Evolutionary conservation across 2,113 vertebrate genomes (phyloP), one percentile per base, ranked within the genome.

Genomic region (Trichechus manatus): DNA sequence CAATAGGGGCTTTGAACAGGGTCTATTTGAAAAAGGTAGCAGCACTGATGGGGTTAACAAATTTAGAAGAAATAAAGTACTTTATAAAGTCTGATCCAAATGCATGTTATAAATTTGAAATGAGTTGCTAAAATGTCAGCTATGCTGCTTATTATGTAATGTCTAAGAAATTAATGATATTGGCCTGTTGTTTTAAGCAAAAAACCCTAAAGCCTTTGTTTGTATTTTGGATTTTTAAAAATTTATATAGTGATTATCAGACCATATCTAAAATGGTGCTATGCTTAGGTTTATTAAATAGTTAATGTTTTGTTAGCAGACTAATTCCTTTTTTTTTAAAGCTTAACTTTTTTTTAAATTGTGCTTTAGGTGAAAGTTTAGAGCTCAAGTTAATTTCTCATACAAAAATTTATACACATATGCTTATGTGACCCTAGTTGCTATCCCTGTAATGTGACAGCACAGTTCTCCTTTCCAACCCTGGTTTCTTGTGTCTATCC

Each of bases 21-120:
- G 25, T 36, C 31, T 42, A 97, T 94, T 93, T 82, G 9, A 82
- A n/a, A 85, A 92, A 44, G 97, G 14, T 36, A 89, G 3, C 14
- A 94, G 19, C 9, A 86, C 64, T 89, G 9, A 91, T 3, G 50
- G 14, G 15, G 44, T 87, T 95, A 97, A 93, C 66, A 91, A 15
- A 96, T 93, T 53, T 66, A 74, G 20, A 66, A 92, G 17, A 47
- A 96, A 78, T 56, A 39, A 83, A 92, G 82, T 92, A 4, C 1
- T 78, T 96, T 56, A 56, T n/a, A 96, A 94, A 95, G 77, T 93
- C n/a, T 96, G 42, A 64, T 80, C 94, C 87, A 90, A 96, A 97
- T 4, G 29, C 3, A 0, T 82, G 1, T 0, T 19, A 77, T 95
- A 95, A 94, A 86, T 77, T 96, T 50, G 19, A 77, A 9, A 70